A percentile compares a stretch with the other conserved stretches of the same genome.
Conservation (phyloP, 2,888 invertebrate species). For the Agrotis segetum region DNA sequence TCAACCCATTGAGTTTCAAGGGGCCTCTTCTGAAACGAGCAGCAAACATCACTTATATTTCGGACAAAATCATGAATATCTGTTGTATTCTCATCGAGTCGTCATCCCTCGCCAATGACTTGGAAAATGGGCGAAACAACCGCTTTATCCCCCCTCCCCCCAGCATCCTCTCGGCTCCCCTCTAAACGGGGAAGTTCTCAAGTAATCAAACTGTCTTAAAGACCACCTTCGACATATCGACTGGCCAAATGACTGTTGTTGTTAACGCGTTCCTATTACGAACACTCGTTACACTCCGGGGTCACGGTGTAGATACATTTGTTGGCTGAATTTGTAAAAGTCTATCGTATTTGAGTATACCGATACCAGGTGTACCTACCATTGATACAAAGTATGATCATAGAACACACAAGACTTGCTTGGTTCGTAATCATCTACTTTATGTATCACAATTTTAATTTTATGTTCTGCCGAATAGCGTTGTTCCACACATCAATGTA, state of each 20-base stretch:
- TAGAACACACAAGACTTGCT: too few relatives aligned
- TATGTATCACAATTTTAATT: too few relatives aligned
- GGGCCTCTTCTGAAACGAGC: constrained; percentile 17
- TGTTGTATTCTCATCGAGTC: constrained; percentile 53
- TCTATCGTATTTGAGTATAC: background rate
- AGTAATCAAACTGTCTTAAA: constrained; percentile 87
- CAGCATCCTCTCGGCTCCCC: constrained; percentile 56
- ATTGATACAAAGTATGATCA: too few relatives aligned
- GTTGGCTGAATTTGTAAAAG: background rate
- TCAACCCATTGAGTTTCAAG: constrained; percentile 50
- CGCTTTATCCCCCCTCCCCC: constrained; percentile 14
- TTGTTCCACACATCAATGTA: background rate
- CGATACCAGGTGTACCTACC: too few relatives aligned
- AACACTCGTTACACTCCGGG: constrained; percentile 47
- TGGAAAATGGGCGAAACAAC: constrained; percentile 52
- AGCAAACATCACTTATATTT: constrained; percentile 42
- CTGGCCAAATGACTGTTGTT: constrained; percentile 72
- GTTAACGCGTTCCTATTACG: constrained; percentile 46
- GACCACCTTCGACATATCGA: constrained; percentile 82
- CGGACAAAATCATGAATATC: constrained; percentile 48
- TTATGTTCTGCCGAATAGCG: too few relatives aligned
- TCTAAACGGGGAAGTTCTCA: constrained; percentile 73
- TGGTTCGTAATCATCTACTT: too few relatives aligned
- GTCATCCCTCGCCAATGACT: constrained; percentile 49
- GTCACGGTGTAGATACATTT: constrained; percentile 27